A percentile compares a stretch with the other conserved stretches of the same genome.
phyloP scores from a whole-genome alignment of 2,888 invertebrate species.

The Auanema sp. region DNA sequence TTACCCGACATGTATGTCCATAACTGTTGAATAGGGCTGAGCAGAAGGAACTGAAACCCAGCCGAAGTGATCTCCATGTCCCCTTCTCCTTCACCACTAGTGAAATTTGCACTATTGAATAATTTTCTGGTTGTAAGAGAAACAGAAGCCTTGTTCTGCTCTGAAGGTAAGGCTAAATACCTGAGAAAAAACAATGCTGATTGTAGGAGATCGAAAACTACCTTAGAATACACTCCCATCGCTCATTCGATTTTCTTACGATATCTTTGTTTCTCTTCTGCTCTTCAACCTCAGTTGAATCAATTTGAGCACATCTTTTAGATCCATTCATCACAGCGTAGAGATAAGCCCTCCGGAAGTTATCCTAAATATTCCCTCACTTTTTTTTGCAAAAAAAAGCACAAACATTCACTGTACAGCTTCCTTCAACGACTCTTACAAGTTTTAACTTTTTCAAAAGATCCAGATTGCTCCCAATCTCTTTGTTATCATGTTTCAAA shows the following conservation, averaged over 20 bases:
- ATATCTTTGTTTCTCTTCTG: slow-evolving; percentile 47
- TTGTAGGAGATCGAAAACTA: slow-evolving; percentile 3
- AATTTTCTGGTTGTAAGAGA: slow-evolving; percentile 84
- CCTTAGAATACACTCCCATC: slow-evolving; percentile 67
- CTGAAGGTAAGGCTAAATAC: slow-evolving; percentile 59
- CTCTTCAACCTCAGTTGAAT: slow-evolving; percentile 19
- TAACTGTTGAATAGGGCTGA: slow-evolving; percentile 88
- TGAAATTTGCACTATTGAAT: slow-evolving; percentile 86
- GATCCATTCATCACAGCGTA: slow-evolving; percentile 45
- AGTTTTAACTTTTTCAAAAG: too few relatives aligned
- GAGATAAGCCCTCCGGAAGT: slow-evolving; percentile 50
- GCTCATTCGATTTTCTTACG: slow-evolving; percentile 66
- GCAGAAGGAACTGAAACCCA: slow-evolving; percentile 92
- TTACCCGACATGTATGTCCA: slow-evolving; percentile 89
- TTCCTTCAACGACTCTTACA: too few relatives aligned
- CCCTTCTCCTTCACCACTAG: slow-evolving; percentile 71
- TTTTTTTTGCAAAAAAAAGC: neutral
- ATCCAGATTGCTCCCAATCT: too few relatives aligned
- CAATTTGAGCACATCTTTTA: slow-evolving; percentile 22
- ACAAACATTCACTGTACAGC: too few relatives aligned
- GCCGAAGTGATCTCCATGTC: slow-evolving; percentile 67
- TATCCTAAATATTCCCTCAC: slow-evolving; percentile 20
- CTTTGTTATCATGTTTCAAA: neutral
- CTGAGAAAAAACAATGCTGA: slow-evolving; percentile 33
- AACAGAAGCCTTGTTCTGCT: slow-evolving; percentile 53